Percentiles rank a stretch among this genome's conserved stretches.
phyloP scores from a whole-genome alignment of 2,888 invertebrate species.

The Agapostemon virescens region DNA sequence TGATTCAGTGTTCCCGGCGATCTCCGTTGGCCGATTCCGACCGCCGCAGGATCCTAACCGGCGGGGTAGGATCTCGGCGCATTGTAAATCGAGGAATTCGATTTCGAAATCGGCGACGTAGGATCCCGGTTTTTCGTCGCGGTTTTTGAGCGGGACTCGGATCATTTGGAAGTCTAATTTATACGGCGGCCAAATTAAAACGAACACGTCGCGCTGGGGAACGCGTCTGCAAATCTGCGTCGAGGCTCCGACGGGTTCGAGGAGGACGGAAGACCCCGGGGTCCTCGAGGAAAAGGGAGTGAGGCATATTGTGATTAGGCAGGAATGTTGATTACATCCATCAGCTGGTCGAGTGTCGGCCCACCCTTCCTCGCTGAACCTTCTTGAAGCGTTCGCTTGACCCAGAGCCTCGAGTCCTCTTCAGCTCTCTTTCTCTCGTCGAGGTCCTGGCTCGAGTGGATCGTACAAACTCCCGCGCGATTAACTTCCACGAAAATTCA shows the following conservation, averaged over 20 bases:
- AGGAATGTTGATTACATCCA: conserved; percentile 81
- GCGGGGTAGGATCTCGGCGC: neutral
- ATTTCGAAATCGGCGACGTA: conserved; percentile 16
- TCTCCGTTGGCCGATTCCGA: neutral
- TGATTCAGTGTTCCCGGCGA: conserved; percentile 19
- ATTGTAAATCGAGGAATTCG: conserved; percentile 39
- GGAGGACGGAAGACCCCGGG: conserved; percentile 51
- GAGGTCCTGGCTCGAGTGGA: conserved; percentile 1
- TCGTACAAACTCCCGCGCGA: neutral
- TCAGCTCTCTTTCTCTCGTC: conserved; percentile 11
- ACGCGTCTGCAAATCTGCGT: conserved; percentile 63
- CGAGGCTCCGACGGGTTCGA: conserved; percentile 48
- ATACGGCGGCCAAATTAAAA: conserved; percentile 76
- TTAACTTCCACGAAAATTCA: conserved; percentile 15
- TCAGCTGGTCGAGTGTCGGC: conserved; percentile 74
- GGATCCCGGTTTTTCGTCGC: conserved; percentile 55
- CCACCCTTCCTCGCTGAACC: conserved; percentile 63
- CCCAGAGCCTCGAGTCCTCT: conserved; percentile 57
- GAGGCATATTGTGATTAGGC: conserved; percentile 77
- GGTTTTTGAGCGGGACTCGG: conserved; percentile 52
- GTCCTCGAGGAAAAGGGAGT: conserved; percentile 60
- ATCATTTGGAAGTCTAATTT: conserved; percentile 78
- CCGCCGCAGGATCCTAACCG: neutral
- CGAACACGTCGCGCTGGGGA: conserved; percentile 65
- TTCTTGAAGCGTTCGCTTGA: conserved; percentile 68